Evolutionary conservation across 2,888 invertebrate genomes (phyloP).

Genomic region (Aporophyla nigra): DNA sequence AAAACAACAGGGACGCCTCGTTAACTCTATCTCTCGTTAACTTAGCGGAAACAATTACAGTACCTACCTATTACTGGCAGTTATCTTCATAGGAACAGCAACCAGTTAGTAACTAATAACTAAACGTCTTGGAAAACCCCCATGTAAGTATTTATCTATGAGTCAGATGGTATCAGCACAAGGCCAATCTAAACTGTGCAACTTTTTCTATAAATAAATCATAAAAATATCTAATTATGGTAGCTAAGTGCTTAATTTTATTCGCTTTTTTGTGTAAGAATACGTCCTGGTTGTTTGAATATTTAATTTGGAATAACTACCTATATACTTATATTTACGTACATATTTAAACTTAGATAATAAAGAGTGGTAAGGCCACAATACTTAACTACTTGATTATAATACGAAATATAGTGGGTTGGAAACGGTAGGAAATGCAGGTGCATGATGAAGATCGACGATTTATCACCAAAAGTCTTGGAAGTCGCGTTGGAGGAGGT

Average conservation of each 20-base stretch:
- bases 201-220: conserved; percentile 53
- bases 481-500: not conserved
- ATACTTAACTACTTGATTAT: not conserved
- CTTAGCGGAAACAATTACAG: conserved; percentile 42
- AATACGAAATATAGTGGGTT: not conserved
- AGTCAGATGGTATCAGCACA: conserved; percentile 50
- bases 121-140: conserved; percentile 63
- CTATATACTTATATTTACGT: not conserved
- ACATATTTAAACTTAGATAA: not conserved
- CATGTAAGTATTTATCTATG: conserved; percentile 38
- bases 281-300: conserved; percentile 57
- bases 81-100: conserved; percentile 16
- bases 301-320: conserved; percentile 22
- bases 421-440: not conserved
- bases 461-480: not conserved
- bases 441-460: not conserved
- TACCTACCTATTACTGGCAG: too few relatives aligned
- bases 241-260: conserved; percentile 36
- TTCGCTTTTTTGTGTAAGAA: conserved; percentile 42
- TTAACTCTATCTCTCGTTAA: not conserved
- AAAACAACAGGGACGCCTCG: not conserved
- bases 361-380: conserved; percentile 18
- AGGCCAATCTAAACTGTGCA: conserved; percentile 45
- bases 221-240: conserved; percentile 47
- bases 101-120: conserved; percentile 17